Conservation (phyloP, 2,797 vertebrate genomes). For the Atherinosoma microstoma region DNA sequence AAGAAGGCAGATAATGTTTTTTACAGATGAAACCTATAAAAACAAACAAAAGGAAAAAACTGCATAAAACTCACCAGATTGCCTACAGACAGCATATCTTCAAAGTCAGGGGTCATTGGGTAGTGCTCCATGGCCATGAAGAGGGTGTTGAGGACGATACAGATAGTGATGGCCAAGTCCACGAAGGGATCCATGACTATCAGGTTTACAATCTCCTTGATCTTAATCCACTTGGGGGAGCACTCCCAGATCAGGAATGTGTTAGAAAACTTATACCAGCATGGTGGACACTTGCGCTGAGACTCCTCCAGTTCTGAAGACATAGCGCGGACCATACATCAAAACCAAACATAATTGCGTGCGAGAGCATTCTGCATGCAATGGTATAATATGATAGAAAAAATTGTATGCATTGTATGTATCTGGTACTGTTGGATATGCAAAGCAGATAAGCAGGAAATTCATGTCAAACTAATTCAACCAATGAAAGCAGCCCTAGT, state of each 20-base stretch:
- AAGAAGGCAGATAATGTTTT: slow-evolving; percentile 29
- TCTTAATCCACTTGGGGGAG: slow-evolving; percentile 90
- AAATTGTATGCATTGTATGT: slow-evolving; percentile 82
- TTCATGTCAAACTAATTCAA: slow-evolving; percentile 81
- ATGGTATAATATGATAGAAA: slow-evolving; percentile 72
- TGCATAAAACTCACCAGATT: slow-evolving; percentile 91
- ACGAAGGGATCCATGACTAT: slow-evolving; percentile 99
- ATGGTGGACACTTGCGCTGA: slow-evolving; percentile 97
- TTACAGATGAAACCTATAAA: slow-evolving; percentile 16
- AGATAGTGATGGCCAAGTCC: slow-evolving; percentile 98
- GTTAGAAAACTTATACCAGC: slow-evolving; percentile 99
- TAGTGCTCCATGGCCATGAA: slow-evolving; percentile 99
- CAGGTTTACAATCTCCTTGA: slow-evolving; percentile 96
- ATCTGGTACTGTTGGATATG: slow-evolving; percentile 83
- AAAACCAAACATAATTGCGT: slow-evolving; percentile 68
- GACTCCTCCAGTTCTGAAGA: slow-evolving; percentile 96
- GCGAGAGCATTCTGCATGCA: slow-evolving; percentile 73
- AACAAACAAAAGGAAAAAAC: slow-evolving; percentile 12
- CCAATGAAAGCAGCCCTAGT: slow-evolving; percentile 81
- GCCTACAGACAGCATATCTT: slow-evolving; percentile 91
- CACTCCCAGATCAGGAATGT: slow-evolving; percentile 99
- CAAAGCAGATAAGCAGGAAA: slow-evolving; percentile 85
- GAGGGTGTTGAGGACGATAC: slow-evolving; percentile 97
- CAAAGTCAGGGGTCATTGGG: slow-evolving; percentile 93
- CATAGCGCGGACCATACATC: slow-evolving; percentile 73